Conservation (phyloP, 2,797 vertebrate genomes). For the Odontamblyopus rebecca region DNA sequence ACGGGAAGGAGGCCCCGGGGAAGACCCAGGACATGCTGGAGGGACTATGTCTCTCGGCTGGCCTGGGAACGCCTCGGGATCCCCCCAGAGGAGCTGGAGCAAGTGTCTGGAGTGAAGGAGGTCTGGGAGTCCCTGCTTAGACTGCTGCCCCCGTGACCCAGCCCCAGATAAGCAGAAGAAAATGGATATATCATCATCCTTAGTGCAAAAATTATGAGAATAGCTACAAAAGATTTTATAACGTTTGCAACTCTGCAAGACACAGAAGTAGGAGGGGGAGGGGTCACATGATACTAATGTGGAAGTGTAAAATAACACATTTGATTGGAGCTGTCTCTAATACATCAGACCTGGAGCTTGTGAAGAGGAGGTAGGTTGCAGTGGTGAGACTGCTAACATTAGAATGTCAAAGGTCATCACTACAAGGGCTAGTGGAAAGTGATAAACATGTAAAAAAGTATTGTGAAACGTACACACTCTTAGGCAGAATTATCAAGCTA, state of each 20-base stretch:
- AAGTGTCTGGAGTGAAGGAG: no score
- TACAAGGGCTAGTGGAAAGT: neutral
- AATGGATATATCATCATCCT: no score
- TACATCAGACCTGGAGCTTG: conserved; percentile 31
- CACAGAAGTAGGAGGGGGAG: neutral
- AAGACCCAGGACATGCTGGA: no score
- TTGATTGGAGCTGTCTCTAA: conserved; percentile 37
- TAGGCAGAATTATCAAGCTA: conserved; percentile 18
- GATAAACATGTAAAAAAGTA: conserved; percentile 5
- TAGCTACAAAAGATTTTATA: neutral
- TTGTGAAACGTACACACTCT: conserved; percentile 10
- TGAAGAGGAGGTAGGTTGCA: conserved; percentile 42
- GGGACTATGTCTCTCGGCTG: no score
- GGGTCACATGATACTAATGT: conserved; percentile 33
- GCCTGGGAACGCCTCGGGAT: no score
- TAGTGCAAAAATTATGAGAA: no score
- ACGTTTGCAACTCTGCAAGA: neutral
- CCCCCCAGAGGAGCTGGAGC: no score
- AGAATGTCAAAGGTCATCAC: conserved; percentile 21
- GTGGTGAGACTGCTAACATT: neutral
- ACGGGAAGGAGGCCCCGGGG: no score
- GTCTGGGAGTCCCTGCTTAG: no score
- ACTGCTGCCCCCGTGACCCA: no score
- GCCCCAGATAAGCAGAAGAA: no score
- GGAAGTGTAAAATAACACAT: conserved; percentile 53